These are phyloP conservation scores for Chlorodrepanis virens DNA, from an alignment of 2,113 vertebrate genomes.

Conservation along the genomic window DNA sequence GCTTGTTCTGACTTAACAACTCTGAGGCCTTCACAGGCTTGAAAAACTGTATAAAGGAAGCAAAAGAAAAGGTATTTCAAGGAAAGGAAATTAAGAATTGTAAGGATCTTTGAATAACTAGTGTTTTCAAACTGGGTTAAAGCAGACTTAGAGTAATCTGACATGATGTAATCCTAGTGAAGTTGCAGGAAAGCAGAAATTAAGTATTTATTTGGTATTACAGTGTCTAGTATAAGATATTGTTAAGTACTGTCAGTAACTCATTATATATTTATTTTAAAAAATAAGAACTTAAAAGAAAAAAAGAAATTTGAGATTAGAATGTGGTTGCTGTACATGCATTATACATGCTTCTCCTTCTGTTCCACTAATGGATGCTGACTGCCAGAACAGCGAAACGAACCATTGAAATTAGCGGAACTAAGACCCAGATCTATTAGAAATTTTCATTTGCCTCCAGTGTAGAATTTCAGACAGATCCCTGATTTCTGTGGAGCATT, in stretches of 20 bases:
- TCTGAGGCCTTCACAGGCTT: neutral
- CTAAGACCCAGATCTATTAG: slow-evolving; percentile 50
- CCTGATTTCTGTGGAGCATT: neutral
- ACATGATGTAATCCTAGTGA: slow-evolving; percentile 73
- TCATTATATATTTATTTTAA: slow-evolving; percentile 59
- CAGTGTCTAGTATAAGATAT: slow-evolving; percentile 58
- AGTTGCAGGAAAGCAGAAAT: slow-evolving; percentile 74
- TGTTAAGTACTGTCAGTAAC: slow-evolving; percentile 70
- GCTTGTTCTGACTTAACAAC: neutral
- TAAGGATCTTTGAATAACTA: slow-evolving; percentile 66
- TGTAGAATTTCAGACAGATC: slow-evolving; percentile 31
- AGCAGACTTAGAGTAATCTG: slow-evolving; percentile 73
- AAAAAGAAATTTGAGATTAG: slow-evolving; percentile 61
- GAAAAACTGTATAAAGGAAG: neutral
- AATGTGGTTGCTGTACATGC: slow-evolving; percentile 60
- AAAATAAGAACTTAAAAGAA: slow-evolving; percentile 65
- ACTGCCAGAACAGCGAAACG: slow-evolving; percentile 51
- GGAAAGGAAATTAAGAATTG: slow-evolving; percentile 57
- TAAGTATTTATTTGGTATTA: slow-evolving; percentile 71
- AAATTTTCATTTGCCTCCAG: slow-evolving; percentile 39
- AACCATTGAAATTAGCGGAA: slow-evolving; percentile 64
- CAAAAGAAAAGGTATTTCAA: slow-evolving; percentile 50
- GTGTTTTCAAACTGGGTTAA: slow-evolving; percentile 74
- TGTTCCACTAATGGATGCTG: slow-evolving; percentile 66
- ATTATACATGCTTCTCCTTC: slow-evolving; percentile 65